A percentile compares a stretch with the other conserved stretches of the same genome.
These are phyloP conservation scores for Apotomis turbidana DNA, from an alignment of 2,888 invertebrate species.

Conservation along the genomic window DNA sequence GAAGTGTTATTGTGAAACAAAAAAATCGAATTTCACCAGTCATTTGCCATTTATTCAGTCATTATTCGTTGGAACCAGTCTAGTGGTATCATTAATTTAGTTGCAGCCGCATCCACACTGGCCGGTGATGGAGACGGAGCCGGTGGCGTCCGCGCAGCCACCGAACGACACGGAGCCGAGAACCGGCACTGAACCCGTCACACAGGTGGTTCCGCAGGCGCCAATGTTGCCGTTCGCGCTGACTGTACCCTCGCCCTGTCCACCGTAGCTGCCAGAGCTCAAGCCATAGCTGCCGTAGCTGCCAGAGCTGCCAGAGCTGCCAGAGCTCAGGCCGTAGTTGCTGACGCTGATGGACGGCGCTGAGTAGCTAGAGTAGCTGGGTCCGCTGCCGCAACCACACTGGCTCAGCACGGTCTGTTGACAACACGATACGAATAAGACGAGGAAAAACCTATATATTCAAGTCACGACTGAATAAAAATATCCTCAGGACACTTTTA, in stretches of 20 bases:
- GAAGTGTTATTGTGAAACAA: no score
- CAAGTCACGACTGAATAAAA: no score
- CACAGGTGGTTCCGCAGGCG: slow-evolving; percentile 21
- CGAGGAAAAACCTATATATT: neutral
- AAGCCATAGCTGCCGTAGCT: neutral
- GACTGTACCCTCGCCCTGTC: neutral
- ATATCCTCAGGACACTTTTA: no score
- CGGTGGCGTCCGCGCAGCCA: neutral
- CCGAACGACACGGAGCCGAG: slow-evolving; percentile 47
- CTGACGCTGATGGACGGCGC: neutral
- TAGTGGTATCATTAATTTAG: no score
- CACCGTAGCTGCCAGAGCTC: neutral
- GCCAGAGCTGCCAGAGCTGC: neutral
- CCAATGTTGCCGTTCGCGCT: slow-evolving; percentile 3
- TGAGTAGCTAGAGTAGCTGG: no score
- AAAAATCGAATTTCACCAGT: no score
- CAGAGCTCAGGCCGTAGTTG: neutral
- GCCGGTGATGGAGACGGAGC: slow-evolving; percentile 32
- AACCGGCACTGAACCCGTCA: slow-evolving; percentile 49
- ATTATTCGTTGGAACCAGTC: no score
- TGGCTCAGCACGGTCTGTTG: neutral
- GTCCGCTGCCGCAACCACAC: neutral
- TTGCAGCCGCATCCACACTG: slow-evolving; percentile 36
- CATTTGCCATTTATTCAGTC: no score
- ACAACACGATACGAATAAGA: neutral